Base-by-base conservation (phyloP, 2,888 invertebrate genomes). In the Plagodis dolabraria region DNA sequence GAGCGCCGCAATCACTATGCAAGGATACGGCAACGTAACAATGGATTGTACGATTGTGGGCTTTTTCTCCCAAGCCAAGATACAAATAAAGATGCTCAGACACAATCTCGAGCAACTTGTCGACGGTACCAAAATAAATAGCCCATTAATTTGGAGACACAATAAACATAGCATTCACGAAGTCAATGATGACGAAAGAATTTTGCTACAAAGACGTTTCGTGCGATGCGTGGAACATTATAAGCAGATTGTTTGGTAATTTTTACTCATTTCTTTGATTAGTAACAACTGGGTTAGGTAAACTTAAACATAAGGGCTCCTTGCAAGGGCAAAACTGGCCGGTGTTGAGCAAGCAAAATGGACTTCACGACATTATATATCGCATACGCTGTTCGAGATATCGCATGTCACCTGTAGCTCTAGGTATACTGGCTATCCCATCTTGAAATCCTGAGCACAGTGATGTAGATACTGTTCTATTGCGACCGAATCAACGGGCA, bases 21-120 rank as follows among this genome's bases (percentile, higher is more conserved):
- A 89, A 80, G 91, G 78, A 0, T 86, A 79, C 52, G 88, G 83
- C 0, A 82, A 88, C 60, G 82, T 83, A 2, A 86, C 88, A 6
- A 79, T 89, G 85, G 90, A 91, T 55, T 89, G 89, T 49, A 87
- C 85, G 2, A 85, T 91, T 9, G 85, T 86, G 4, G 77, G 83
- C 6, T 85, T 90, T 48, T 89, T 83, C 65, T 77, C 84, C 0
- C 87, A 87, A 74, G 83, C 82, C 22, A 82, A 77, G 63, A 79
- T 77, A 12, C 91, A 91, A 65, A 76, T 89, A 54, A 76, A 80
- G 54, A 80, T 90, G 45, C 71, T 91, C 6, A 75, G 85, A 58
- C 78, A 85, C 53, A 78, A 86, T 68, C 67, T 89, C 7, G 83
- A 88, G 65, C 81, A 86, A 43, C 65, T 91, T 33, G 70, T 71